Conservation (phyloP, 2,113 vertebrate genomes). For the Dolichallabes microphthalmus region DNA sequence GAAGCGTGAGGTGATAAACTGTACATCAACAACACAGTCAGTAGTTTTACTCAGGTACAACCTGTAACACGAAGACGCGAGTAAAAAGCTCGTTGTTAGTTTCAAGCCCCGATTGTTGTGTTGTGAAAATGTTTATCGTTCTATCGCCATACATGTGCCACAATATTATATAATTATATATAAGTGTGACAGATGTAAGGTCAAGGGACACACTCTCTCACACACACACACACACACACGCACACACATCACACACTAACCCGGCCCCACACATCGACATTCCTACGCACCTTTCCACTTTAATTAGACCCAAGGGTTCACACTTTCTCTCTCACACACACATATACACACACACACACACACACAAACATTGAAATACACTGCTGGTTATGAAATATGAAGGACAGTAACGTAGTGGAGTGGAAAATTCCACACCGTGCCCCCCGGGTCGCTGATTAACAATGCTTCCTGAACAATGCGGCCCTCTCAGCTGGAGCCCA, state of each 20-base stretch:
- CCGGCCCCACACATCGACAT: slow-evolving; percentile 1
- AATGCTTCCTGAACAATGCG: slow-evolving; percentile 2
- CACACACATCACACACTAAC: background rate
- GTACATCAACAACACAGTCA: background rate
- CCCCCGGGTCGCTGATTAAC: slow-evolving; percentile 8
- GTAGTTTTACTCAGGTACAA: background rate
- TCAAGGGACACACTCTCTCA: slow-evolving; percentile 20
- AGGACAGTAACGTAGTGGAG: background rate
- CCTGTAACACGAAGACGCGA: background rate
- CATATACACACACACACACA: background rate
- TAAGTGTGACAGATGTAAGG: background rate
- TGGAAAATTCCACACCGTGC: background rate
- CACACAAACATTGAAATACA: slow-evolving; percentile 2
- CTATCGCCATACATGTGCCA: background rate
- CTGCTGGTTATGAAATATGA: slow-evolving; percentile 12
- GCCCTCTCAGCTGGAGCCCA: slow-evolving; percentile 14
- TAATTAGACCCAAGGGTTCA: slow-evolving; percentile 32
- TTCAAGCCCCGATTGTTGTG: background rate
- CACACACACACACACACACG: background rate
- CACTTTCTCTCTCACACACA: background rate
- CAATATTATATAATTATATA: background rate
- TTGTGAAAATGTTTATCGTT: background rate
- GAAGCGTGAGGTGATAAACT: background rate
- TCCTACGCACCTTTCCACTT: slow-evolving; percentile 31
- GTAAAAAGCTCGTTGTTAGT: background rate